These are phyloP conservation scores for Apteryx mantelli DNA, from an alignment of 2,113 vertebrate genomes.

Conservation along the genomic window DNA sequence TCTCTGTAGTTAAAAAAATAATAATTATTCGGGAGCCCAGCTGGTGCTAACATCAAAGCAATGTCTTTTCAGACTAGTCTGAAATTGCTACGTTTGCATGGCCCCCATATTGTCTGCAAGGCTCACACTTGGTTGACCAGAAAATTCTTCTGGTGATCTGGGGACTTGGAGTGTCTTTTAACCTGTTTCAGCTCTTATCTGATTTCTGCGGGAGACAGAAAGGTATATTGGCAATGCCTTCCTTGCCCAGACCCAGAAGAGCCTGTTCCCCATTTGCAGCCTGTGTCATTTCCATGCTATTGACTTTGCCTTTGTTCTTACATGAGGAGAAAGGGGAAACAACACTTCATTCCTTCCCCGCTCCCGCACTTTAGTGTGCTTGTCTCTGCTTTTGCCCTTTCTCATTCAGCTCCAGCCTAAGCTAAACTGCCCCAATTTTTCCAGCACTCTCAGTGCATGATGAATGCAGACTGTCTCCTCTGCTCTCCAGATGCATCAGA, in stretches of 20 bases:
- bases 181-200: neutral
- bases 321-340: neutral
- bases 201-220: neutral
- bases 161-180: neutral
- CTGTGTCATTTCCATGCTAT: neutral
- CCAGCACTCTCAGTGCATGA: neutral
- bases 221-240: neutral
- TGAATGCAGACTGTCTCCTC: neutral
- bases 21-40: neutral
- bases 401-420: neutral
- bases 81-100: neutral
- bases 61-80: neutral
- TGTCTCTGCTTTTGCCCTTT: neutral
- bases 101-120: neutral
- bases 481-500: neutral
- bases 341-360: neutral
- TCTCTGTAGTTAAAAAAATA: neutral
- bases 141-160: neutral
- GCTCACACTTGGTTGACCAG: neutral
- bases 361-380: neutral
- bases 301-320: neutral
- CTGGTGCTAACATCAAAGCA: slow-evolving; percentile 5
- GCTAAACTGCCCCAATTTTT: neutral
- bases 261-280: neutral
- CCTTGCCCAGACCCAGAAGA: neutral